Base-by-base conservation (phyloP, 2,113 vertebrate species). In the Acrocephalus arundinaceus region DNA sequence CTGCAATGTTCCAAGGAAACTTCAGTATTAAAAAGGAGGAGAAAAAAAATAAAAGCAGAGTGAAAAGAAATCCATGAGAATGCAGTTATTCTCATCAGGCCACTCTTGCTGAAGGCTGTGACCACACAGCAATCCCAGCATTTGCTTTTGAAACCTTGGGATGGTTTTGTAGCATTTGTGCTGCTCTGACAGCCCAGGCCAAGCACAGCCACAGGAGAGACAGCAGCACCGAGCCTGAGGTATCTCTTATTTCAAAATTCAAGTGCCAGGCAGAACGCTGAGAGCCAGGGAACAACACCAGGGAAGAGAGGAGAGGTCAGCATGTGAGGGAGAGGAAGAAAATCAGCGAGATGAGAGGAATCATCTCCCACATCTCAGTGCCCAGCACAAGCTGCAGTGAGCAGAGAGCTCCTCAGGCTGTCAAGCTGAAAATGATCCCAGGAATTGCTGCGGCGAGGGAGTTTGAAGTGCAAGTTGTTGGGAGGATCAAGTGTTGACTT, bases 131-230 rank as follows among this genome's bases (percentile, higher is more conserved):
- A 80, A 58, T 43, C 6, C 30, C 9, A 77, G 20, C 1, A 43
- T 41, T 54, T 43, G 71, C 58, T 27, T 41, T 45, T 14, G 24
- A 87, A 24, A 2, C 10, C 0, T 3, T 16, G 55, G 7, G 78
- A 41, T 23, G 17, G 4, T 37, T 59, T 5, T 6, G 35, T 2
- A 9, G n/a, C 37, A 6, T 5, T 19, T 5, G 3, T 0, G 74
- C 22, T 1, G 49, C 55, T 4, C 41, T 3, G 37, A 9, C 14
- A 27, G 7, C 54, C 2, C 0, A 15, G 52, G 66, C 37, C 74
- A 14, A 31, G 59, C 48, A 7, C 30, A 7, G 46, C 5, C 30
- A 1, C 73, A 1, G 1, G 0, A 20, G 55, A 49, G 62, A 62
- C 25, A 9, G 33, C 33, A 8, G 62, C 52, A 4, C 33, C 3